Conservation (phyloP, 1,140 invertebrate species). For the Solen grandis region DNA sequence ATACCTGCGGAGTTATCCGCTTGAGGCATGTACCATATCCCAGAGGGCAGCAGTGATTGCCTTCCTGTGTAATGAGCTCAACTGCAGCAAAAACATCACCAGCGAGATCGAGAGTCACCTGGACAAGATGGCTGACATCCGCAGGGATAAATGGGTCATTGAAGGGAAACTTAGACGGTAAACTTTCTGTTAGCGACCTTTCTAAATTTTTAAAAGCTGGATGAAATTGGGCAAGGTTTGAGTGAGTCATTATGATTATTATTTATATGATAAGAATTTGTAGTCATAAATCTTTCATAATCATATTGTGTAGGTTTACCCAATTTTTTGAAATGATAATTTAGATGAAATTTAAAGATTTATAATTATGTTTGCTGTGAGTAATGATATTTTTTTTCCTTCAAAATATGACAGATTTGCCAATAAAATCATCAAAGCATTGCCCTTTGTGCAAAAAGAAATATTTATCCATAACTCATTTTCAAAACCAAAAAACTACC, state of each 20-base stretch:
- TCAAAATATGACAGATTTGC: too few relatives aligned
- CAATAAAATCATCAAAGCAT: too few relatives aligned
- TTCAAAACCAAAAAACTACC: too few relatives aligned
- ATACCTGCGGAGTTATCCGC: conserved; percentile 83
- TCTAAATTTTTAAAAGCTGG: too few relatives aligned
- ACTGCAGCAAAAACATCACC: conserved; percentile 56
- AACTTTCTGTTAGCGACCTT: conserved; percentile 75
- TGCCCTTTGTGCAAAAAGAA: too few relatives aligned
- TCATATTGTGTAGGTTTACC: neutral
- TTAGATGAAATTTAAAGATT: neutral
- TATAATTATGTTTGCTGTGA: neutral
- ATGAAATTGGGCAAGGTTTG: too few relatives aligned
- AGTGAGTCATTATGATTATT: too few relatives aligned
- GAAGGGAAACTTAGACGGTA: conserved; percentile 95
- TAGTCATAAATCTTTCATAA: neutral
- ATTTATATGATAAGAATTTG: too few relatives aligned
- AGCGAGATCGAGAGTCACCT: conserved; percentile 83
- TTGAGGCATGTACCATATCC: conserved; percentile 91
- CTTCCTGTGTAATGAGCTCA: conserved; percentile 95
- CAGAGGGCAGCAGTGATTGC: conserved; percentile 93
- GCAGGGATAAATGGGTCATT: conserved; percentile 83
- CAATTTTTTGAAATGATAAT: neutral
- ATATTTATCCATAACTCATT: too few relatives aligned
- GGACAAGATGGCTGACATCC: conserved; percentile 81
- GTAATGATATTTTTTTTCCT: too few relatives aligned